Percentiles rank a stretch among this genome's conserved stretches.
Evolutionary conservation across 2,113 vertebrate genomes (phyloP).

Genomic region (Trogon surrucura): DNA sequence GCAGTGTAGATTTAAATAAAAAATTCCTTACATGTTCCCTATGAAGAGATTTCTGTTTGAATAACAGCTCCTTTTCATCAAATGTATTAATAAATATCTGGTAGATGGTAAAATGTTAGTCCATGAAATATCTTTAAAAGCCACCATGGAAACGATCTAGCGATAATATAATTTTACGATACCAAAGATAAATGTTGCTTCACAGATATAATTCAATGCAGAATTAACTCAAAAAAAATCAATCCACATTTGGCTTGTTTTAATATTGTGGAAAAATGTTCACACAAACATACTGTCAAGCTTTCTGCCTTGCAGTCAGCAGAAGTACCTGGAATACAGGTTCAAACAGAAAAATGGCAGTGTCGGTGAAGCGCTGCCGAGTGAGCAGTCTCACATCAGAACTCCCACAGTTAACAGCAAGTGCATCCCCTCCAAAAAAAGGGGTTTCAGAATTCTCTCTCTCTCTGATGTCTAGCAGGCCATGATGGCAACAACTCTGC

Average conservation of each 20-base stretch:
- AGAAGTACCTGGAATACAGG: background rate
- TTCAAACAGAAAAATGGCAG: background rate
- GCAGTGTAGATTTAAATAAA: background rate
- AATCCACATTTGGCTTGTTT: background rate
- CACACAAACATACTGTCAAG: background rate
- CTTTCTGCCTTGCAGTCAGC: background rate
- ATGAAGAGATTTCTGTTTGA: background rate
- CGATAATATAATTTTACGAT: background rate
- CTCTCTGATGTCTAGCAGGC: background rate
- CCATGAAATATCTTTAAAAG: background rate
- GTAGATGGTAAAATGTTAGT: background rate
- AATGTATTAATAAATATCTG: background rate
- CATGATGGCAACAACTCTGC: rapidly evolving
- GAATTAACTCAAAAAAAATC: background rate
- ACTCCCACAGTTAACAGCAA: background rate
- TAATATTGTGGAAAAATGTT: background rate
- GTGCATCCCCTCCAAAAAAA: rapidly evolving
- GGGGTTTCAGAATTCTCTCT: background rate
- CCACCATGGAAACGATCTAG: background rate
- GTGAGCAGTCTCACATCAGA: background rate
- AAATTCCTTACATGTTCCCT: background rate
- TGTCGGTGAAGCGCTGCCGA: rapidly evolving
- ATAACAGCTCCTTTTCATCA: background rate
- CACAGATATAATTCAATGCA: background rate
- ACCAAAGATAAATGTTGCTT: background rate